Percentiles rank a stretch among this genome's conserved stretches.
Conservation (phyloP, 2,888 invertebrate genomes). For the Calameuta filiformis region DNA sequence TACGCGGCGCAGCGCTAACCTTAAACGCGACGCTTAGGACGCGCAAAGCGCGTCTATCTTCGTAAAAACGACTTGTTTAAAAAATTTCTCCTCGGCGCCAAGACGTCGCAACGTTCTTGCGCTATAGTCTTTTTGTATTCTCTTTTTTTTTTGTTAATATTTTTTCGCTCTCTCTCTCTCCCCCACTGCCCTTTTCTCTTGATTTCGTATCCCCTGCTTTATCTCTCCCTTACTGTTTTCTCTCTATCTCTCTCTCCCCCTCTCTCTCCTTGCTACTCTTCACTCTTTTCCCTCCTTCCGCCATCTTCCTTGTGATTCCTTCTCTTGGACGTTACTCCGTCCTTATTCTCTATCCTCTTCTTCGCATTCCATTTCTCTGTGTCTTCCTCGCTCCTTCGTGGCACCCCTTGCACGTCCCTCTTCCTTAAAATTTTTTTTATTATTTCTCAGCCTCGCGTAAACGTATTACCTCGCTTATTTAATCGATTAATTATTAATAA, state of each 20-base stretch:
- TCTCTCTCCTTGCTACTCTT: conserved; percentile 19
- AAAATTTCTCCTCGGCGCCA: conserved; percentile 26
- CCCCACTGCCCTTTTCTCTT: conserved; percentile 18
- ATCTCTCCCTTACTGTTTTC: conserved; percentile 4
- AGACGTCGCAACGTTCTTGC: conserved; percentile 14
- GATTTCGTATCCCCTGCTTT: conserved; percentile 18
- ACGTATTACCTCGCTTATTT: conserved; percentile 32
- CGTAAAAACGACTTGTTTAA: conserved; percentile 43
- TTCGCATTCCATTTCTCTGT: not conserved
- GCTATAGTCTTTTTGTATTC: conserved; percentile 20
- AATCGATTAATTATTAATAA: conserved; percentile 54
- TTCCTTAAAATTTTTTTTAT: not conserved
- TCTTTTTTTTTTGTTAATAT: conserved; percentile 21
- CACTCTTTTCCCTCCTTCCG: not conserved
- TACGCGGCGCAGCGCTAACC: not conserved
- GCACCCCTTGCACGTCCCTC: not conserved
- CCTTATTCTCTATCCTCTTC: not conserved
- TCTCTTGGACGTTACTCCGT: no score
- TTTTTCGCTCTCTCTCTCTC: conserved; percentile 15
- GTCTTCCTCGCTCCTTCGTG: conserved; percentile 15
- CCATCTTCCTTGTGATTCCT: not conserved
- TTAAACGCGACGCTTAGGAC: conserved; percentile 38
- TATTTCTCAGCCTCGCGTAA: conserved; percentile 14
- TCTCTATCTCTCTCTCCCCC: conserved; percentile 20
- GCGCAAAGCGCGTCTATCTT: conserved; percentile 32